A percentile compares a stretch with the other conserved stretches of the same genome.
phyloP scores from a whole-genome alignment of 2,888 invertebrate species.

The Autographa pulchrina region DNA sequence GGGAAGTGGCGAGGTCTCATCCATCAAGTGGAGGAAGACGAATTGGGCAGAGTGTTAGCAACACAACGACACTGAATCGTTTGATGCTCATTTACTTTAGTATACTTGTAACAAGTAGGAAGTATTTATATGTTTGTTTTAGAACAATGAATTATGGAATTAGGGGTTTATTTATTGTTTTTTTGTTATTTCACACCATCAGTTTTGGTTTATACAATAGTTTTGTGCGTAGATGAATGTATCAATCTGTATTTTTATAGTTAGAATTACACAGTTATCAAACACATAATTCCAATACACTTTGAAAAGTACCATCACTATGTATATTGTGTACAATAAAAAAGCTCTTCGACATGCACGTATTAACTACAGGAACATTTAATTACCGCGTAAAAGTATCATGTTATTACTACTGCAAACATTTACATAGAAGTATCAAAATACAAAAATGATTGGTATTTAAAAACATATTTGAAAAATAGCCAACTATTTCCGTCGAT shows the following conservation, averaged over 20 bases:
- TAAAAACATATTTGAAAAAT: conserved; percentile 37
- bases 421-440: conserved; percentile 16
- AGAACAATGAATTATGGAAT: background rate
- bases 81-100: conserved; percentile 69
- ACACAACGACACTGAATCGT: conserved; percentile 66
- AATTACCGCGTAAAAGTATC: conserved; percentile 5
- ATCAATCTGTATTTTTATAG: no score
- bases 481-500: conserved; percentile 51
- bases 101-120: conserved; percentile 23
- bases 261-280: no score
- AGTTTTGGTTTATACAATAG: no score
- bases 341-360: background rate
- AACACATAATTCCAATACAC: no score
- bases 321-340: background rate
- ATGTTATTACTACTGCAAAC: conserved; percentile 15
- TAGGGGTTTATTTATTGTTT: background rate
- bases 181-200: background rate
- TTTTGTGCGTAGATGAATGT: background rate
- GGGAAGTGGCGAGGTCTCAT: conserved; percentile 82
- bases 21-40: conserved; percentile 84
- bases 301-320: no score
- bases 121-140: conserved; percentile 9
- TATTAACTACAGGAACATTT: background rate
- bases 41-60: conserved; percentile 71
- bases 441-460: conserved; percentile 37